Conservation (phyloP, 1,140 invertebrate species). For the Atta colombica region DNA sequence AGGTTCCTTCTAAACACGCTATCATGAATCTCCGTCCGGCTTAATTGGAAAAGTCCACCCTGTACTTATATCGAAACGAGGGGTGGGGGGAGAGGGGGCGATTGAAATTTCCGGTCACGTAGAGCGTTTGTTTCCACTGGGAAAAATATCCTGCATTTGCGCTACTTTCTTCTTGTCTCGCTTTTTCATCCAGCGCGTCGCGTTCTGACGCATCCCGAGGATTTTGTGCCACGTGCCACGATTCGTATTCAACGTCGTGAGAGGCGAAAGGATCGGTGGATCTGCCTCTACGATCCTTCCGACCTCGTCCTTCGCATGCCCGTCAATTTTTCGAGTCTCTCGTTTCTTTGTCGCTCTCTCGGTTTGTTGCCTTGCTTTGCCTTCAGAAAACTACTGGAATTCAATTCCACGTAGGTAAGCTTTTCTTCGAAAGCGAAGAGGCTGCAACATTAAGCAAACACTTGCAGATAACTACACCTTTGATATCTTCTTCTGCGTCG, state of each 20-base stretch:
- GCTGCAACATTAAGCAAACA: constrained; percentile 55
- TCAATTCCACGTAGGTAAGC: constrained; percentile 42
- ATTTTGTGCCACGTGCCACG: constrained; percentile 67
- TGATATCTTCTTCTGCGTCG: constrained; percentile 37
- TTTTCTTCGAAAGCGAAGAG: constrained; percentile 12
- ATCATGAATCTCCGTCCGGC: constrained; percentile 78
- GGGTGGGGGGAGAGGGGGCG: background rate
- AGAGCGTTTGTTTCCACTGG: constrained; percentile 78
- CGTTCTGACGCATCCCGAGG: constrained; percentile 34
- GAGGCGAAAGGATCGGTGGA: constrained; percentile 49
- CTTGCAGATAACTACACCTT: constrained; percentile 40
- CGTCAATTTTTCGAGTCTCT: constrained; percentile 24
- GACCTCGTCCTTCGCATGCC: background rate
- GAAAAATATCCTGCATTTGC: constrained; percentile 71
- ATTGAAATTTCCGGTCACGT: constrained; percentile 82
- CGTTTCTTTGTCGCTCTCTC: background rate
- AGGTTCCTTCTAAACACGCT: constrained; percentile 22
- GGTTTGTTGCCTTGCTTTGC: background rate
- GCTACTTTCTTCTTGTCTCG: background rate
- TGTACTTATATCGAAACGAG: constrained; percentile 30
- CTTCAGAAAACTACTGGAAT: constrained; percentile 33
- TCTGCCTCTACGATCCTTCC: constrained; percentile 18
- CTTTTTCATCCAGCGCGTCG: constrained; percentile 6
- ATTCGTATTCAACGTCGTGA: constrained; percentile 69
- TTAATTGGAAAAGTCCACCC: constrained; percentile 84